Evolutionary conservation across 1,140 invertebrate genomes (phyloP).

Genomic region (Littorina saxatilis): DNA sequence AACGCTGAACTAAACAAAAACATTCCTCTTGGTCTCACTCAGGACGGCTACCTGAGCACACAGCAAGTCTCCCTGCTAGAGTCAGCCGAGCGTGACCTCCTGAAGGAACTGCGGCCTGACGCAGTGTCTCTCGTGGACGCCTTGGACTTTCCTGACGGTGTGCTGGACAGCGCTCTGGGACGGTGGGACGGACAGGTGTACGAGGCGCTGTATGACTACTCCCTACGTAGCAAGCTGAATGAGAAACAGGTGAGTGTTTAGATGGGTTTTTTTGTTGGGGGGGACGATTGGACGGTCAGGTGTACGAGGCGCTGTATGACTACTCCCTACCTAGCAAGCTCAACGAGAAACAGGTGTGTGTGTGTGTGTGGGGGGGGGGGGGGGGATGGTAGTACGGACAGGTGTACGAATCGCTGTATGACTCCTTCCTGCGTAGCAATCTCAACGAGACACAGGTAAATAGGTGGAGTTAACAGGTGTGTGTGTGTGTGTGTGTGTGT

Average conservation of each 20-base stretch:
- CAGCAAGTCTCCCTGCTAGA: constrained; percentile 82
- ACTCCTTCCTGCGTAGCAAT: too few species aligned
- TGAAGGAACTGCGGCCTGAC: constrained; percentile 86
- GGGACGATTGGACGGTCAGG: constrained; percentile 92
- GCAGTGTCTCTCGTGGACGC: constrained; percentile 92
- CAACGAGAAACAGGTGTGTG: constrained; percentile 82
- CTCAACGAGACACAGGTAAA: too few species aligned
- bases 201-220: constrained; percentile 89
- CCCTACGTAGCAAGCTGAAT: constrained; percentile 91
- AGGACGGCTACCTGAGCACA: constrained; percentile 67
- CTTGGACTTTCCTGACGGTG: too few species aligned
- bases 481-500: too few species aligned
- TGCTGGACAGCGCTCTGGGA: constrained; percentile 89
- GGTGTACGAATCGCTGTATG: too few species aligned
- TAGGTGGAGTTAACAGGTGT: too few species aligned
- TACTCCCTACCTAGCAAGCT: constrained; percentile 91
- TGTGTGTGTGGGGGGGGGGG: too few species aligned
- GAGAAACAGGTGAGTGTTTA: constrained; percentile 77
- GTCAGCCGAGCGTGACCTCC: constrained; percentile 82
- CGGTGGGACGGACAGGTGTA: constrained; percentile 95
- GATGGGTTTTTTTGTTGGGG: too few species aligned
- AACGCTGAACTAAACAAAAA: neutral
- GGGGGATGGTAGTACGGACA: too few species aligned
- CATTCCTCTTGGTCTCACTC: neutral
- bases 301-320: constrained; percentile 91